Evolutionary conservation across 2,888 invertebrate species (phyloP).

Genomic region (Netelia virgata): DNA sequence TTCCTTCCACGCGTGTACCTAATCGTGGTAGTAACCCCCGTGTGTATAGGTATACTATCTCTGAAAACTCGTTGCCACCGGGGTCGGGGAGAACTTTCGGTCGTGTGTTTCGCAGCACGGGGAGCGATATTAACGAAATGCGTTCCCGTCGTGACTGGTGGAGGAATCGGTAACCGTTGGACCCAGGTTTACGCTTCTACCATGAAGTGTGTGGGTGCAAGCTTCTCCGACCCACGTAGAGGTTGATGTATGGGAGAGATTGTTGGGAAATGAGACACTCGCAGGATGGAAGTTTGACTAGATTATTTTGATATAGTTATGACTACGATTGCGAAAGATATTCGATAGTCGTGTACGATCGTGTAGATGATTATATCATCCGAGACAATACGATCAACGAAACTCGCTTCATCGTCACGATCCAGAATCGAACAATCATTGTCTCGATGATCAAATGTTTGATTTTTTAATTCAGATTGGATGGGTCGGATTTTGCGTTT

Average conservation of each 20-base stretch:
- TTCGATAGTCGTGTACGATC: no score
- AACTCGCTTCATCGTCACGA: no score
- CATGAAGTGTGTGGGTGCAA: neutral
- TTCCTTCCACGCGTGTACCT: conserved; percentile 65
- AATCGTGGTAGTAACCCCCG: neutral
- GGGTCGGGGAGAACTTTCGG: neutral
- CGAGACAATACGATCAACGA: no score
- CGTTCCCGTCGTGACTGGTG: conserved; percentile 57
- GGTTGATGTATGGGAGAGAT: neutral
- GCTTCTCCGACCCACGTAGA: neutral
- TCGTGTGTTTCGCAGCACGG: conserved; percentile 31
- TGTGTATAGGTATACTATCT: conserved; percentile 17
- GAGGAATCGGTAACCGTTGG: conserved; percentile 42
- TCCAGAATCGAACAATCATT: no score
- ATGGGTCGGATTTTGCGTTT: no score
- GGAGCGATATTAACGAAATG: conserved; percentile 52
- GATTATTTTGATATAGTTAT: no score
- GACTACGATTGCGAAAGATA: no score
- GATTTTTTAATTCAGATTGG: no score
- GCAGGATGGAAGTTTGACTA: no score
- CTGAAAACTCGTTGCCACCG: conserved; percentile 12
- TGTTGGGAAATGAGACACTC: no score
- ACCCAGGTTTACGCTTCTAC: neutral
- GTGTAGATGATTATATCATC: no score
- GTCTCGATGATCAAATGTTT: no score